These are phyloP conservation scores for Telenomus remus DNA, from an alignment of 1,140 invertebrate genomes.

Conservation along the genomic window DNA sequence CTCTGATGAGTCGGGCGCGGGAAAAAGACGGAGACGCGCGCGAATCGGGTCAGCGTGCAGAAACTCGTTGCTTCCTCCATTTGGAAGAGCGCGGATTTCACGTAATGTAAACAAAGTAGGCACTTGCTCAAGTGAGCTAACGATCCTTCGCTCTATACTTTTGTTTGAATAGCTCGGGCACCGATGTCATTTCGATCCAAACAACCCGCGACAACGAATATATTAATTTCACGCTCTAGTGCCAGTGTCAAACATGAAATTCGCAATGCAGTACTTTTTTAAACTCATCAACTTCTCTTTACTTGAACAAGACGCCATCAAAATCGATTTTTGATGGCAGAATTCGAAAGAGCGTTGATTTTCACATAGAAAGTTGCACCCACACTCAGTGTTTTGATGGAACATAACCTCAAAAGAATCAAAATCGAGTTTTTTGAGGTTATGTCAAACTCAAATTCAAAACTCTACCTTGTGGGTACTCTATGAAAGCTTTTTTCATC, in stretches of 20 bases:
- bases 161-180: constrained; percentile 41
- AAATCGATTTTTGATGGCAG: too few species aligned
- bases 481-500: too few species aligned
- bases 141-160: constrained; percentile 32
- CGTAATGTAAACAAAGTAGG: constrained; percentile 49
- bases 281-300: too few species aligned
- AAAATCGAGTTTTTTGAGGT: too few species aligned
- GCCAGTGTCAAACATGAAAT: not conserved
- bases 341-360: too few species aligned
- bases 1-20: constrained; percentile 26
- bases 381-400: too few species aligned
- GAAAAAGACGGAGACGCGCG: not conserved
- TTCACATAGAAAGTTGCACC: too few species aligned
- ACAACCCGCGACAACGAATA: constrained; percentile 13
- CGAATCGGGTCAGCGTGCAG: constrained; percentile 44
- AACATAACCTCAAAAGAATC: too few species aligned
- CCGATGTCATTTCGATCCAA: constrained; percentile 14
- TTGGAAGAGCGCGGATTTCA: constrained; percentile 38
- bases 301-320: too few species aligned
- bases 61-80: constrained; percentile 29
- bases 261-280: too few species aligned
- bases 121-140: constrained; percentile 42
- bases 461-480: too few species aligned
- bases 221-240: constrained; percentile 22
- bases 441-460: too few species aligned